Evolutionary conservation across 2,888 invertebrate species (phyloP), one percentile per base, ranked within the genome.

Genomic region (Pilophorus perplexus): DNA sequence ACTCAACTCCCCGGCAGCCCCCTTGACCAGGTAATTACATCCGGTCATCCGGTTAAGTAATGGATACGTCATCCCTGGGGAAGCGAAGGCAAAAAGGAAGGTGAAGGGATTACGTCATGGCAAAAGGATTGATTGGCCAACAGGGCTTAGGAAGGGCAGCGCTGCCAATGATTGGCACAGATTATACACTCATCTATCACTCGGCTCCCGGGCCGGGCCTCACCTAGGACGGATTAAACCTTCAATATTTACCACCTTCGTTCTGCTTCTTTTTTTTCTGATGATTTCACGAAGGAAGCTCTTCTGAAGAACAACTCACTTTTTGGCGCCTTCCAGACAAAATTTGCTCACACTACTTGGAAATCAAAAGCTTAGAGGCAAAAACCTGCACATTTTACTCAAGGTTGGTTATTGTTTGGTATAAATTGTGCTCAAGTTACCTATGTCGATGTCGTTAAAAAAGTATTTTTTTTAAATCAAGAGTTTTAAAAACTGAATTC

Each of bases 151-250:
- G 60, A 16, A 40, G 27, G 46, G 40, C 44, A 50, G 16, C 54
- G 28, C 59, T 42, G 46, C 67, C 59, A 62, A 57, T 67, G 67
- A 67, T 67, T 67, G 67, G 67, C 67, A 67, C 67, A 60, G 67
- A 62, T 60, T 66, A 66, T 66, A 59, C 67, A 67, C 67, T 67
- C 67, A 62, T 67, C 67, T 62, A 67, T 67, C 67, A 67, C 66
- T 52, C 52, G 18, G 48, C 22, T 12, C 12, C 6, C 33, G 33
- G 33, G 12, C n/a, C n/a, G 48, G 28, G 12, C 52, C n/a, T 22
- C 23, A 22, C 46, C 12, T 25, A 44, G 20, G 10, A n/a, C 10
- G 27, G 52, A 62, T 62, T 62, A 62, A 62, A 33, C 60, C 60
- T 62, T 62, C 60, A 62, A 62, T 62, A 62, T 62, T 55, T 55